Base-by-base conservation (phyloP, 2,113 vertebrate species). In the Empidonax alnorum region DNA sequence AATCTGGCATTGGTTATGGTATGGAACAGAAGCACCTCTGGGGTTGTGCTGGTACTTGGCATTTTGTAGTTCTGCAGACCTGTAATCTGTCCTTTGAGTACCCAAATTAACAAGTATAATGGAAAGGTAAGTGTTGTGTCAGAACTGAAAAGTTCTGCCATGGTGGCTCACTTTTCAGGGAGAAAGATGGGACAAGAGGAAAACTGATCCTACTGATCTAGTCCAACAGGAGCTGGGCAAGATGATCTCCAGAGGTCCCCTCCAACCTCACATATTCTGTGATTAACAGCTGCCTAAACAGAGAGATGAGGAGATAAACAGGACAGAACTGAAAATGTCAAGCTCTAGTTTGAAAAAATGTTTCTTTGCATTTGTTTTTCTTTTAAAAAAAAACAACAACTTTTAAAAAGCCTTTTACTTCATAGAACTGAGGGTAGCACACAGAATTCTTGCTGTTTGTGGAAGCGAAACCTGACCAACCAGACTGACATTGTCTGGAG, bases 1-100 rank as follows among this genome's bases (percentile, higher is more conserved):
- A 31, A 0, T 9, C 10, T 83, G 67, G 12, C 39, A 53, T 3
- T 47, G 23, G 4, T 42, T 39, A 3, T 5, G 20, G 19, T 1
- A 22, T 3, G 11, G 61, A 82, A 56, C 35, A 61, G 21, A 88
- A 65, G 8, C 21, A 74, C 25, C 61, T 65, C 5, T 2, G 18
- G 12, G 7, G 14, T 24, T 68, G 28, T 41, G 62, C 30, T 42
- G 35, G 35, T 24, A 37, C 19, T 59, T 10, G n/a, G 56, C 8
- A 15, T 30, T 74, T 42, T n/a, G 20, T n/a, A 9, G 3, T 17
- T 80, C 55, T 44, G 27, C 49, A 46, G 9, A 52, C 56, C 33
- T 23, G 37, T 65, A 19, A 52, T 50, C 44, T 35, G 30, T 9
- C 33, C 21, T 65, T 46, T 27, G 21, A 77, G 58, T 23, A 52